phyloP scores from a whole-genome alignment of 2,797 vertebrate genomes.

The Calcarius lapponicus region DNA sequence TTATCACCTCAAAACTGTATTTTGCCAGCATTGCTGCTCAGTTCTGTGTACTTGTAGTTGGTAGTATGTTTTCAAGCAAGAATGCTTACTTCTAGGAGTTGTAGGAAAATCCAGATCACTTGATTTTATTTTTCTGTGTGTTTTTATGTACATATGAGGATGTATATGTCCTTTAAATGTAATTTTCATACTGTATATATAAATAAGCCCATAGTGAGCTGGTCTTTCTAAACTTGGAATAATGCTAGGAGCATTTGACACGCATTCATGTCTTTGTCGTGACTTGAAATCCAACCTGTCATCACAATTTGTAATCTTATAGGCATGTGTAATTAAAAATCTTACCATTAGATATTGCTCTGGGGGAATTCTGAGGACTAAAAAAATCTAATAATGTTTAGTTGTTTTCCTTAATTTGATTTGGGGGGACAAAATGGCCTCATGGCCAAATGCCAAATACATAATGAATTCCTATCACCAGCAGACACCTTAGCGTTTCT shows the following conservation, averaged over 20 bases:
- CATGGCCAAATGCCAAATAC: constrained; percentile 21
- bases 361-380: background rate
- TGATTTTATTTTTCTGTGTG: background rate
- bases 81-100: background rate
- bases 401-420: constrained; percentile 56
- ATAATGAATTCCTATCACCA: constrained; percentile 5
- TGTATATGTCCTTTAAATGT: background rate
- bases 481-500: background rate
- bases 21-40: background rate
- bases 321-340: constrained; percentile 25
- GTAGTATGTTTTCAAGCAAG: background rate
- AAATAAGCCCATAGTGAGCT: background rate
- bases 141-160: background rate
- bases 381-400: constrained; percentile 17
- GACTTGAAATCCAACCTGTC: constrained; percentile 23
- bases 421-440: background rate
- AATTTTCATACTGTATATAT: background rate
- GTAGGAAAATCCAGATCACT: background rate
- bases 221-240: background rate
- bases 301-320: background rate
- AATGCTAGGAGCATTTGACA: background rate
- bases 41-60: background rate
- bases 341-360: background rate
- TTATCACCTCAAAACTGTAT: background rate
- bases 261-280: background rate